Conservation (phyloP, 1,140 invertebrate species). For the Macrobrachium nipponense region DNA sequence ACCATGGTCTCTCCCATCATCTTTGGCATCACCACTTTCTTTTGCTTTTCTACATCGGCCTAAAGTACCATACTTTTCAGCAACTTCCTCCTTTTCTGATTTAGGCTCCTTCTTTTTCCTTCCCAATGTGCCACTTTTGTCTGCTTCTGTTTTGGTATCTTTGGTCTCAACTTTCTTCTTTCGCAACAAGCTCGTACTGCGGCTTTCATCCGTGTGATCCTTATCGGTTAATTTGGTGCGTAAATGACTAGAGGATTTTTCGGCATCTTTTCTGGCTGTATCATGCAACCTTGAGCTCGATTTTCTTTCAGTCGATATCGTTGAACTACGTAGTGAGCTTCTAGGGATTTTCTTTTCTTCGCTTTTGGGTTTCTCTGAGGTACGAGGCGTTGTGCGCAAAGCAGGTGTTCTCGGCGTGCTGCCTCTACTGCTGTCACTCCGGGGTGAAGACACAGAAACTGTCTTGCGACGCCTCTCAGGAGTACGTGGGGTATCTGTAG, state of each 20-base stretch:
- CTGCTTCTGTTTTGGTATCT: neutral
- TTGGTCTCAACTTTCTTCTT: constrained; percentile 55
- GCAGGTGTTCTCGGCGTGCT: constrained; percentile 37
- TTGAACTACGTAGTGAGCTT: constrained; percentile 5
- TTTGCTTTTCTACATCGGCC: constrained; percentile 55
- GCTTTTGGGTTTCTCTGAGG: constrained; percentile 9
- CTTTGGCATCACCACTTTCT: constrained; percentile 49
- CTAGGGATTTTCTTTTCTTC: constrained; percentile 28
- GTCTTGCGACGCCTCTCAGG: constrained; percentile 37
- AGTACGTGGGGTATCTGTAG: constrained; percentile 26
- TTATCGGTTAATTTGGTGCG: constrained; percentile 38
- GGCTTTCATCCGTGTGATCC: constrained; percentile 21
- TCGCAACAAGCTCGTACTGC: constrained; percentile 44
- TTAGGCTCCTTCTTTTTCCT: constrained; percentile 51
- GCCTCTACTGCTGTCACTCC: constrained; percentile 41
- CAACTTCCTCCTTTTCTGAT: constrained; percentile 33
- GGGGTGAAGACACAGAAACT: constrained; percentile 12
- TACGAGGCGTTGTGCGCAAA: constrained; percentile 28
- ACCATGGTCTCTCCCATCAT: constrained; percentile 24
- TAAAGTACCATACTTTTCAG: constrained; percentile 60
- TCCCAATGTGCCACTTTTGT: constrained; percentile 39
- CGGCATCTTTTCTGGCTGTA: constrained; percentile 9
- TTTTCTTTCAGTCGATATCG: constrained; percentile 6
- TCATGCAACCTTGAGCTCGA: constrained; percentile 13
- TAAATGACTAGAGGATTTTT: constrained; percentile 25